Conservation (phyloP, 2,797 vertebrate species). For the Danio choprae region DNA sequence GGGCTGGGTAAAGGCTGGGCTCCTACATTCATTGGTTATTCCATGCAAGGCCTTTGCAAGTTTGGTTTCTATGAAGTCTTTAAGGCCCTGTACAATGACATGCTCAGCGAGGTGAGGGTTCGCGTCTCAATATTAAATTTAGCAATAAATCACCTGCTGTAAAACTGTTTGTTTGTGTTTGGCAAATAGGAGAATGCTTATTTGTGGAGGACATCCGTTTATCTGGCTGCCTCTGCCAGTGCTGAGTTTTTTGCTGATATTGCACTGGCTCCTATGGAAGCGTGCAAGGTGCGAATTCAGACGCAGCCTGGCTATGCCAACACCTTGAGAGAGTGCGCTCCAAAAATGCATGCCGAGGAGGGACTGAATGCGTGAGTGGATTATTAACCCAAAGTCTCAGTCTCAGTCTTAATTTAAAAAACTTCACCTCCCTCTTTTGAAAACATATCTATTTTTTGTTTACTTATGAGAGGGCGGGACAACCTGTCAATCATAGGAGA, state of each 20-base stretch:
- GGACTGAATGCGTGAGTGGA: constrained; percentile 92
- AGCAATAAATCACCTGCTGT: background rate
- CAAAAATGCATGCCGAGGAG: constrained; percentile 95
- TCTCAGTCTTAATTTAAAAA: too few relatives aligned
- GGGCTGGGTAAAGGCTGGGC: constrained; percentile 97
- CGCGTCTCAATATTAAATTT: background rate
- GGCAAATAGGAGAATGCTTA: constrained; percentile 89
- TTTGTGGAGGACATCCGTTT: constrained; percentile 94
- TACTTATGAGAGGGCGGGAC: too few relatives aligned
- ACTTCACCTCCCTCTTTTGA: too few relatives aligned
- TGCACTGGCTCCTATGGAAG: constrained; percentile 98
- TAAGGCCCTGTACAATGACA: constrained; percentile 91
- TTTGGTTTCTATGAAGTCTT: constrained; percentile 98
- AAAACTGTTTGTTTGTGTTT: constrained; percentile 1
- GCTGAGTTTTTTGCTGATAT: constrained; percentile 98
- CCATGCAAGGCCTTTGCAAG: constrained; percentile 98
- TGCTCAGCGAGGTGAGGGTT: constrained; percentile 87
- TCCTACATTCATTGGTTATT: constrained; percentile 95
- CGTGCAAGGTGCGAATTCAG: constrained; percentile 95
- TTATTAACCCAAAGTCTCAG: background rate
- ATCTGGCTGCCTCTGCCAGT: constrained; percentile 95
- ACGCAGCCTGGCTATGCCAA: constrained; percentile 96
- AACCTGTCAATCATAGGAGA: too few relatives aligned
- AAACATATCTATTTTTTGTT: too few relatives aligned
- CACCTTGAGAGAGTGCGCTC: constrained; percentile 87